phyloP scores from a whole-genome alignment of 2,888 invertebrate genomes.

The Pharmacophagus antenor region DNA sequence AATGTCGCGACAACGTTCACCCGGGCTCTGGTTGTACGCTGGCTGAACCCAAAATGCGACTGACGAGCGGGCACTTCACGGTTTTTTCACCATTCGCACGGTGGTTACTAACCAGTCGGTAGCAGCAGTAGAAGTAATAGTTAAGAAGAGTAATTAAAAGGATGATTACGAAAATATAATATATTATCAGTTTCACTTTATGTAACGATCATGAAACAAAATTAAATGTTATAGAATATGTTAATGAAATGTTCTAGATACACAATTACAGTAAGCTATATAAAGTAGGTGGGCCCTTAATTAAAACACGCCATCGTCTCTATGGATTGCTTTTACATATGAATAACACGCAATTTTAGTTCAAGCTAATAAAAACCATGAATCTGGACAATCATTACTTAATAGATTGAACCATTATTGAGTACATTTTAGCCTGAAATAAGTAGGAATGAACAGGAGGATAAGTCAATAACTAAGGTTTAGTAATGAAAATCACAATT shows the following conservation, averaged over 20 bases:
- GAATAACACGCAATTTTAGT: constrained; percentile 34
- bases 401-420: neutral
- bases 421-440: neutral
- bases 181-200: too few species aligned
- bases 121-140: too few species aligned
- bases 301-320: constrained; percentile 50
- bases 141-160: too few species aligned
- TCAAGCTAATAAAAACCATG: constrained; percentile 4
- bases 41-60: too few species aligned
- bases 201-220: neutral
- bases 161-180: too few species aligned
- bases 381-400: constrained; percentile 3
- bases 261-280: constrained; percentile 44
- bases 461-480: too few species aligned
- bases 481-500: too few species aligned
- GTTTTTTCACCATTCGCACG: too few species aligned
- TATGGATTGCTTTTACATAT: constrained; percentile 37
- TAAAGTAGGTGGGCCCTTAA: constrained; percentile 56
- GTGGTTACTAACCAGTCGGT: too few species aligned
- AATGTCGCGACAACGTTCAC: too few species aligned
- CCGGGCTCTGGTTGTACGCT: too few species aligned
- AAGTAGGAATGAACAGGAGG: neutral
- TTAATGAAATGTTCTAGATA: constrained; percentile 51
- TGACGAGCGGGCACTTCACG: too few species aligned
- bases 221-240: constrained; percentile 25